Evolutionary conservation across 2,888 invertebrate species (phyloP).

Genomic region (Zele albiditarsus): DNA sequence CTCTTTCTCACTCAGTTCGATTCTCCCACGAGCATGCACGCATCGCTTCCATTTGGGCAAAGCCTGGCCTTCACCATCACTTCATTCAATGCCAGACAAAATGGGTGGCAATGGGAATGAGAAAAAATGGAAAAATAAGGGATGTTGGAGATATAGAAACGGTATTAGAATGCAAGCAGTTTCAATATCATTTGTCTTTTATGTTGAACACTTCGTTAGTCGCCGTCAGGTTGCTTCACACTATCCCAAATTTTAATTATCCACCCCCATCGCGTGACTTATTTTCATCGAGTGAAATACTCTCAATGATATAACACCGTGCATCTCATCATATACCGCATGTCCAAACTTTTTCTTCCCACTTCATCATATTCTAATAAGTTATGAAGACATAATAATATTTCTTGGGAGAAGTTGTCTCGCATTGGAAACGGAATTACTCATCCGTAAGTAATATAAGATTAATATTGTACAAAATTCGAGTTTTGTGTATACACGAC

Average conservation of each 20-base stretch:
- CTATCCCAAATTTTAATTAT: constrained; percentile 50
- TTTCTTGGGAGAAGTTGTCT: not conserved
- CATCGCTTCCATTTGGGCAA: constrained; percentile 30
- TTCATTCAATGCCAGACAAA: not conserved
- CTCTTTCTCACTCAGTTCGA: not conserved
- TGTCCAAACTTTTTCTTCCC: not conserved
- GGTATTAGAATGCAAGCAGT: constrained; percentile 18
- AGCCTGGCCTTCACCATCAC: constrained; percentile 20
- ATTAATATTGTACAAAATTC: constrained; percentile 8
- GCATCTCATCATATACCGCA: not conserved
- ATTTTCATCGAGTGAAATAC: constrained; percentile 63
- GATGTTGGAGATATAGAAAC: not conserved
- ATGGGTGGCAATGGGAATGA: not conserved
- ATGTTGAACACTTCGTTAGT: constrained; percentile 15
- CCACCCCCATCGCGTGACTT: constrained; percentile 59
- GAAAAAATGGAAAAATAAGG: not conserved
- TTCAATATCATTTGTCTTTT: constrained; percentile 24
- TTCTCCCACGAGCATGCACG: constrained; percentile 30
- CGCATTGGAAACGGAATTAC: not conserved
- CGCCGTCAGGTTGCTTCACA: constrained; percentile 16
- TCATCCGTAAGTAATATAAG: not conserved
- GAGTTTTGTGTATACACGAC: not conserved
- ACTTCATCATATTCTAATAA: not conserved
- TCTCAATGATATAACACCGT: constrained; percentile 52
- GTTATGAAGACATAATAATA: not conserved